Evolutionary conservation across 1,140 invertebrate species (phyloP).

Genomic region (Brachionus rubens): DNA sequence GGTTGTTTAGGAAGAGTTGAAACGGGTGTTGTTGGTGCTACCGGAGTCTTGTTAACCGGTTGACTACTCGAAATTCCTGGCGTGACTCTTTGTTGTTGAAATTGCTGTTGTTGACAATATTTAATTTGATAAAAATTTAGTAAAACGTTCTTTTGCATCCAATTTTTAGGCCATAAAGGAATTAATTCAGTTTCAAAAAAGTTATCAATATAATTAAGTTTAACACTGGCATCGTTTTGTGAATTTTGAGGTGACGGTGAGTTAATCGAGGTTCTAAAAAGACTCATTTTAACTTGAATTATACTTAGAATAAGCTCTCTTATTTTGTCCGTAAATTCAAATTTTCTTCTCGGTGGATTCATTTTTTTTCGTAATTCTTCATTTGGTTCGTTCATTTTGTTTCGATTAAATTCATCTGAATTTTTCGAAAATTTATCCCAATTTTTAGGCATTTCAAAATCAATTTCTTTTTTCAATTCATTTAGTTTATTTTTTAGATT

Average conservation of each 20-base stretch:
- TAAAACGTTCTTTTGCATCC: slow-evolving; percentile 41
- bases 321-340: slow-evolving; percentile 29
- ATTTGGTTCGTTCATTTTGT: background rate
- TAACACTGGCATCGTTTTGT: background rate
- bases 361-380: slow-evolving; percentile 13
- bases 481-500: slow-evolving; percentile 7
- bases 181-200: slow-evolving; percentile 35
- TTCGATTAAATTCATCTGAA: background rate
- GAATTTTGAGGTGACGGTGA: slow-evolving; percentile 27
- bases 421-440: background rate
- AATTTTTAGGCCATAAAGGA: slow-evolving; percentile 34
- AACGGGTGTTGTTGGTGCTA: background rate
- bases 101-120: slow-evolving; percentile 25
- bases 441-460: slow-evolving; percentile 17
- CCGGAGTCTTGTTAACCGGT: background rate
- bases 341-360: slow-evolving; percentile 38
- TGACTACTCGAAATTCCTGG: background rate
- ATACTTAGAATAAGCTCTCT: background rate
- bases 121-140: slow-evolving; percentile 36
- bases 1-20: background rate
- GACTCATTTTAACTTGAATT: slow-evolving; percentile 9
- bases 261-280: background rate
- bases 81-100: background rate
- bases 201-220: slow-evolving; percentile 6
- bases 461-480: slow-evolving; percentile 11